Percentiles rank a stretch among this genome's conserved stretches.
Evolutionary conservation across 1,140 invertebrate species (phyloP).

Genomic region (Goniozus legneri): DNA sequence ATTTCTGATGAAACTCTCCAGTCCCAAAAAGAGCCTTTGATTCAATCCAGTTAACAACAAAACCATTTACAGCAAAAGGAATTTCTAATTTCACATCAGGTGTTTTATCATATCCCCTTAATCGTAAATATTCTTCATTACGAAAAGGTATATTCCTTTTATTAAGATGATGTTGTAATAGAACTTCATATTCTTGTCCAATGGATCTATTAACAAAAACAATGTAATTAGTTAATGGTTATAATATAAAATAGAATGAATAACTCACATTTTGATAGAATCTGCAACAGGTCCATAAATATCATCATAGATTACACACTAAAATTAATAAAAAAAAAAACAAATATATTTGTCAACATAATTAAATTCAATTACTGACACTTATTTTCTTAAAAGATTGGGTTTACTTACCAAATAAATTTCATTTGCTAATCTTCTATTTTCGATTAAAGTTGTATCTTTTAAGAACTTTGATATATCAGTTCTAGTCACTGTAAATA

Average conservation of each 20-base stretch:
- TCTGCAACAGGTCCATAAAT: conserved; percentile 72
- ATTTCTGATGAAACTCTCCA: conserved; percentile 74
- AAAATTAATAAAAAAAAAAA: conserved; percentile 15
- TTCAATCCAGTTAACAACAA: conserved; percentile 93
- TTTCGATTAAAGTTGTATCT: conserved; percentile 68
- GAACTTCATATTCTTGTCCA: conserved; percentile 73
- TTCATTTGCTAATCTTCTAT: conserved; percentile 71
- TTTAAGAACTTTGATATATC: conserved; percentile 63
- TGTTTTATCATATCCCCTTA: conserved; percentile 89
- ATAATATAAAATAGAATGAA: conserved; percentile 9
- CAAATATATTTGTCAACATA: conserved; percentile 3
- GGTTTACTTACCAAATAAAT: conserved; percentile 65
- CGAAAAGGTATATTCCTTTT: conserved; percentile 66
- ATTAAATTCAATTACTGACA: conserved; percentile 39
- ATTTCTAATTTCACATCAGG: conserved; percentile 90
- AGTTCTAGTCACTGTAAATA: conserved; percentile 21
- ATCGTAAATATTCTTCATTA: conserved; percentile 77
- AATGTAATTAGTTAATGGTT: conserved; percentile 10
- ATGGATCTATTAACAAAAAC: conserved; percentile 56
- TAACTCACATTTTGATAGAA: conserved; percentile 67
- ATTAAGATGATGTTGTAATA: conserved; percentile 60
- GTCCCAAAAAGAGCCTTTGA: conserved; percentile 94
- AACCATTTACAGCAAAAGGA: conserved; percentile 81
- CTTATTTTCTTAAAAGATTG: conserved; percentile 7
- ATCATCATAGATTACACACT: conserved; percentile 37